phyloP scores from a whole-genome alignment of 2,113 vertebrate species.

The Aythya baeri region DNA sequence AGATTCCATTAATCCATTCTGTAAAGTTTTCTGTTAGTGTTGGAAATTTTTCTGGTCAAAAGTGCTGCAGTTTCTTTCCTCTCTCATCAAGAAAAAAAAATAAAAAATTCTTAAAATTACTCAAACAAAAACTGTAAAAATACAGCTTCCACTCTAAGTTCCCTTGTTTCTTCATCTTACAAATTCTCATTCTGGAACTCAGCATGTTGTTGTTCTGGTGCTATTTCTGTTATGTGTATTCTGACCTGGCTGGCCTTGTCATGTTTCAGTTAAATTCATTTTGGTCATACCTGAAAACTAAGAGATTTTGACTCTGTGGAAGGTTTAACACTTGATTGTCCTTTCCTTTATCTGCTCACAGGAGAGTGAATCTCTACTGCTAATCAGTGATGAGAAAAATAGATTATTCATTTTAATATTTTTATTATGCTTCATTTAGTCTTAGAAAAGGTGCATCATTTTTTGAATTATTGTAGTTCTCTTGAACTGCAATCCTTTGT shows the following conservation, averaged over 20 bases:
- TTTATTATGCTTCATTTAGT: background rate
- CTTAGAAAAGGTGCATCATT: background rate
- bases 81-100: background rate
- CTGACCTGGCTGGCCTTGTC: background rate
- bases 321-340: background rate
- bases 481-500: background rate
- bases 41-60: background rate
- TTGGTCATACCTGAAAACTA: background rate
- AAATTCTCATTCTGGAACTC: background rate
- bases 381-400: background rate
- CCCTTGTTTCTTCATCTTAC: background rate
- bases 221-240: background rate
- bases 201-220: background rate
- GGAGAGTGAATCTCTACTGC: background rate
- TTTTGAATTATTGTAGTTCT: background rate
- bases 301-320: background rate
- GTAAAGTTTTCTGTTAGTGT: background rate
- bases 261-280: background rate
- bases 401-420: background rate
- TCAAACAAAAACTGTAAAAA: background rate
- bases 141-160: background rate
- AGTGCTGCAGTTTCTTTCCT: accelerated
- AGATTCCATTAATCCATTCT: background rate
- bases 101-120: background rate
- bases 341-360: background rate